Evolutionary conservation across 2,797 vertebrate genomes (phyloP).

Genomic region (Prunella strophiata): DNA sequence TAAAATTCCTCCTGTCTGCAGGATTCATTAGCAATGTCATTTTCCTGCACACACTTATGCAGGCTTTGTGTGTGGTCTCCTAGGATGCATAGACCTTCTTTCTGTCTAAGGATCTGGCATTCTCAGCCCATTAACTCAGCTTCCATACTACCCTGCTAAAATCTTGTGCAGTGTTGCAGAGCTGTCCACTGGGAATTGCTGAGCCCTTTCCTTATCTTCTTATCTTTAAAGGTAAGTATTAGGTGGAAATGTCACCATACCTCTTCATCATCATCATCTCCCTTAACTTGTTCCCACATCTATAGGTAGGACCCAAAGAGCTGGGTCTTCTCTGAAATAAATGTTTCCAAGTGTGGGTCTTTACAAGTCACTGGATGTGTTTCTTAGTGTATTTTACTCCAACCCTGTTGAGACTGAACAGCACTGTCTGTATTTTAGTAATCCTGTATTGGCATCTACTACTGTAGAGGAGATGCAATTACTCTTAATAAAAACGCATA

Average conservation of each 20-base stretch:
- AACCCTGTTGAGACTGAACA: background rate
- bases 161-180: background rate
- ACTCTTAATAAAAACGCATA: background rate
- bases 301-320: background rate
- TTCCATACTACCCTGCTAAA: background rate
- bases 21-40: background rate
- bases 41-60: background rate
- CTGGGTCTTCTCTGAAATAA: background rate
- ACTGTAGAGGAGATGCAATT: background rate
- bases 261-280: background rate
- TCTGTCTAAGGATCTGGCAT: background rate
- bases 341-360: background rate
- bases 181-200: background rate
- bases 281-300: background rate
- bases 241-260: background rate
- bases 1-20: conserved; percentile 6
- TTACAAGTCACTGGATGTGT: background rate
- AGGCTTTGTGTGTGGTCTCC: conserved; percentile 11
- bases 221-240: background rate
- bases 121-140: background rate
- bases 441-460: background rate
- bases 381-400: background rate
- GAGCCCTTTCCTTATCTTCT: background rate
- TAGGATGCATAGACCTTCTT: background rate
- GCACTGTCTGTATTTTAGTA: background rate